phyloP scores from a whole-genome alignment of 2,797 vertebrate genomes.

The Syngnathus rostellatus region DNA sequence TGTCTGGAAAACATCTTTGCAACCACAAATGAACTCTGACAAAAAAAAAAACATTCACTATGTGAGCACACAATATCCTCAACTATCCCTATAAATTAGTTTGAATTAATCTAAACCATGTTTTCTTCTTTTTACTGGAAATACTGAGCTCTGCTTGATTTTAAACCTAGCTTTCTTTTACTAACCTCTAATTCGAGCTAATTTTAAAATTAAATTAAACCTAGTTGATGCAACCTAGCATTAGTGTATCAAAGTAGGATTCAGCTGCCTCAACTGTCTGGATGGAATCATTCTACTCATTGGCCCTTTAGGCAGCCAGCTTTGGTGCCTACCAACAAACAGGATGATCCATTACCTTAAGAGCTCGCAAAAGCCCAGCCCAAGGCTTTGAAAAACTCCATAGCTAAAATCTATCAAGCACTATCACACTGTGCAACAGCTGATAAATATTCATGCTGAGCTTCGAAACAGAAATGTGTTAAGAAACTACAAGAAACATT shows the following conservation, averaged over 20 bases:
- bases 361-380: constrained; percentile 39
- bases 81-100: too few relatives aligned
- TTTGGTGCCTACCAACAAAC: constrained; percentile 32
- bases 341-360: constrained; percentile 38
- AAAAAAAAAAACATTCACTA: too few relatives aligned
- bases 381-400: constrained; percentile 17
- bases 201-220: too few relatives aligned
- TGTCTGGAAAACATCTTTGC: too few relatives aligned
- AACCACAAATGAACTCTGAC: too few relatives aligned
- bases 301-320: constrained; percentile 23
- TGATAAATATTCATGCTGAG: constrained; percentile 69
- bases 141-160: too few relatives aligned
- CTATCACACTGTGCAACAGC: constrained; percentile 47
- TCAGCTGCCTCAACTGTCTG: constrained; percentile 32
- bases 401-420: constrained; percentile 45
- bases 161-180: too few relatives aligned
- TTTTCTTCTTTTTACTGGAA: too few relatives aligned
- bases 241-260: constrained; percentile 20
- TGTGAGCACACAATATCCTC: too few relatives aligned
- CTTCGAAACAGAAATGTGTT: constrained; percentile 70
- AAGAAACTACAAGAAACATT: constrained; percentile 25
- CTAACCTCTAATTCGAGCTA: too few relatives aligned
- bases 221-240: background rate
- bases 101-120: too few relatives aligned
- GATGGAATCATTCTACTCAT: constrained; percentile 40